A percentile compares a stretch with the other conserved stretches of the same genome.
Evolutionary conservation across 2,797 vertebrate genomes (phyloP).

Genomic region (Pseudomugil tenellus): DNA sequence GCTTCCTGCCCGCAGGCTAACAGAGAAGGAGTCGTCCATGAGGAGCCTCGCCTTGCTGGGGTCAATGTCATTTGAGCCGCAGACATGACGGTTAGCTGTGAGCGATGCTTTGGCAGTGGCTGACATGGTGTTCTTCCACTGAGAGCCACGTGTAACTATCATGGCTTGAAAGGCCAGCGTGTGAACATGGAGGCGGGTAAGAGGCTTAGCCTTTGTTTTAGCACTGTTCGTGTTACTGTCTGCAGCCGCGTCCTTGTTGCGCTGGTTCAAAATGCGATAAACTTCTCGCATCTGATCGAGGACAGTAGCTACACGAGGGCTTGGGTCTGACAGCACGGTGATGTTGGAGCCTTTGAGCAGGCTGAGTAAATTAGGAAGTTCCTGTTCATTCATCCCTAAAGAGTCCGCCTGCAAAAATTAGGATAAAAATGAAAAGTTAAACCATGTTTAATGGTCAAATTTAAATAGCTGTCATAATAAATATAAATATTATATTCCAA

Average conservation of each 20-base stretch:
- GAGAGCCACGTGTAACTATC: constrained; percentile 81
- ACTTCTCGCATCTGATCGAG: constrained; percentile 90
- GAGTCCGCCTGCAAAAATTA: constrained; percentile 80
- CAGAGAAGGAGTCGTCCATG: constrained; percentile 89
- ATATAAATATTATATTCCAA: too few species aligned
- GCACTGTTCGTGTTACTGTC: not conserved
- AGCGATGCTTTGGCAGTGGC: constrained; percentile 88
- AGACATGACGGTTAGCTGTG: constrained; percentile 88
- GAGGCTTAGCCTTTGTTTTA: constrained; percentile 50
- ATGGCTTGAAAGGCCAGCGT: constrained; percentile 89
- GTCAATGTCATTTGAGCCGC: constrained; percentile 87
- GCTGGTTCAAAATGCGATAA: constrained; percentile 83
- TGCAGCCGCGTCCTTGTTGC: constrained; percentile 44
- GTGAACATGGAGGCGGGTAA: constrained; percentile 87
- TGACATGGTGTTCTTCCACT: constrained; percentile 90
- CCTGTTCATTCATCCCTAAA: constrained; percentile 90
- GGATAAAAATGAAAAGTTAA: constrained; percentile 7
- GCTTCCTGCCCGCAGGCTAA: constrained; percentile 85
- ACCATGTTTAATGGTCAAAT: too few species aligned
- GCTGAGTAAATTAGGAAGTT: constrained; percentile 88
- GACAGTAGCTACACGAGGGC: constrained; percentile 87
- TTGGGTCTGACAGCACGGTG: constrained; percentile 86
- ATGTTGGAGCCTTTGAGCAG: constrained; percentile 84
- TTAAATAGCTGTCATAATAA: too few species aligned
- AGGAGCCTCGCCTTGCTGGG: constrained; percentile 86